Conservation (phyloP, 1,140 invertebrate genomes). For the Atta texana region DNA sequence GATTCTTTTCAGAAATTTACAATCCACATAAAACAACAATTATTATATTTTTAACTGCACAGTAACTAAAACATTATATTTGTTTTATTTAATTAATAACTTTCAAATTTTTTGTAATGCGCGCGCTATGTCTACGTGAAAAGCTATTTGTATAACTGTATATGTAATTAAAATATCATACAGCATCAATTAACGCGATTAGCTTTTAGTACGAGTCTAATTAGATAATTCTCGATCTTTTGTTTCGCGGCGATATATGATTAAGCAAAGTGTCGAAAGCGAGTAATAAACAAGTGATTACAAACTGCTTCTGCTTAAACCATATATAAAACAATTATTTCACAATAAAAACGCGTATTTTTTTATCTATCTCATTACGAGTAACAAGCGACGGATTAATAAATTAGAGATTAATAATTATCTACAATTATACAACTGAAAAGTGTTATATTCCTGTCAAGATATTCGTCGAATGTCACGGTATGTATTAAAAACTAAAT, state of each 20-base stretch:
- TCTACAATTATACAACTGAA: neutral
- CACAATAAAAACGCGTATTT: neutral
- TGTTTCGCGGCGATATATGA: slow-evolving; percentile 2
- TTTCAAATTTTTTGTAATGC: neutral
- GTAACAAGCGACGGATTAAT: slow-evolving; percentile 30
- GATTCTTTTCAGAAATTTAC: neutral
- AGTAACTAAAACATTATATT: neutral
- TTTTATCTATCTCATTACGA: slow-evolving; percentile 4
- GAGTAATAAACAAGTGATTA: slow-evolving; percentile 17
- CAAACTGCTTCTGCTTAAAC: neutral
- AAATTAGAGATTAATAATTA: too few species aligned
- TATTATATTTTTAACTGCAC: neutral
- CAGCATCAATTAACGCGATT: neutral
- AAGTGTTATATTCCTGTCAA: neutral
- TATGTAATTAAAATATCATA: slow-evolving; percentile 7
- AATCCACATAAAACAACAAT: neutral
- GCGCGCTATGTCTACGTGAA: neutral
- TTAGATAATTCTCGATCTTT: slow-evolving; percentile 46
- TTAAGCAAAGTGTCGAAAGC: slow-evolving; percentile 54
- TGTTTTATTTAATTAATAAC: neutral
- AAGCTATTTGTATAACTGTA: neutral
- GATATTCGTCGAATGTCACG: neutral
- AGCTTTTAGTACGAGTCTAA: slow-evolving; percentile 14
- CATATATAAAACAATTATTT: slow-evolving; percentile 20
- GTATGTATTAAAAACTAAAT: neutral